Percentiles rank a stretch among this genome's conserved stretches.
Evolutionary conservation across 2,113 vertebrate genomes (phyloP).

Genomic region (Rhynchomys soricoides): DNA sequence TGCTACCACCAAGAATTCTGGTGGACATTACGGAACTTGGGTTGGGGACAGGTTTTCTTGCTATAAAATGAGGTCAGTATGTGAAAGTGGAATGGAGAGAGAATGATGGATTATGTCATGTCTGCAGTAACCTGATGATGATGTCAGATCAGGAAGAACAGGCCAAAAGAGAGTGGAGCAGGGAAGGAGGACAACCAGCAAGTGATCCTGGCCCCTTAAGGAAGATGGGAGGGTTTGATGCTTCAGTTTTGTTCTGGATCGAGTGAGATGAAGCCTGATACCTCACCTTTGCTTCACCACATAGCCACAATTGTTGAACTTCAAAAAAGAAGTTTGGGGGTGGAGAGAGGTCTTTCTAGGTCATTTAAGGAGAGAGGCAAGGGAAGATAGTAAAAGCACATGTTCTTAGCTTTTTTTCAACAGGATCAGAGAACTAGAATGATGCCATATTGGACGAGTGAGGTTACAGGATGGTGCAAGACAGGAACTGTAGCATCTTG

Average conservation of each 20-base stretch:
- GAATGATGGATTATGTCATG: neutral
- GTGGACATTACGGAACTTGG: neutral
- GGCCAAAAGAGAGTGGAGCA: no score
- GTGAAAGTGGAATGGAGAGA: neutral
- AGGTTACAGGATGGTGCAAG: neutral
- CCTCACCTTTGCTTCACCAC: neutral
- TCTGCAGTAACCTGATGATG: neutral
- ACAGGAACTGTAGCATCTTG: fast-evolving
- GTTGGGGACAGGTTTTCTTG: neutral
- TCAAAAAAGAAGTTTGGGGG: neutral
- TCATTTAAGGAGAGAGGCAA: neutral
- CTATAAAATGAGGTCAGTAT: neutral
- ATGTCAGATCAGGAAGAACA: neutral
- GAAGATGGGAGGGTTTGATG: neutral
- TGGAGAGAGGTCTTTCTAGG: neutral
- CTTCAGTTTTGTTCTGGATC: no score
- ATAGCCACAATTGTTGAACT: neutral
- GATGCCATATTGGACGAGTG: neutral
- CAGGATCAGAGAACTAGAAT: neutral
- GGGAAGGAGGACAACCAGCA: neutral
- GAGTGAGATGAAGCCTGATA: neutral
- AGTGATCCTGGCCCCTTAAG: neutral
- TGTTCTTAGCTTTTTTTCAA: neutral
- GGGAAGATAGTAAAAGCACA: neutral
- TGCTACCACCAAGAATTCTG: neutral